These are phyloP conservation scores for Caenorhabditis zanzibari DNA, from an alignment of 2,888 invertebrate species.

Conservation along the genomic window DNA sequence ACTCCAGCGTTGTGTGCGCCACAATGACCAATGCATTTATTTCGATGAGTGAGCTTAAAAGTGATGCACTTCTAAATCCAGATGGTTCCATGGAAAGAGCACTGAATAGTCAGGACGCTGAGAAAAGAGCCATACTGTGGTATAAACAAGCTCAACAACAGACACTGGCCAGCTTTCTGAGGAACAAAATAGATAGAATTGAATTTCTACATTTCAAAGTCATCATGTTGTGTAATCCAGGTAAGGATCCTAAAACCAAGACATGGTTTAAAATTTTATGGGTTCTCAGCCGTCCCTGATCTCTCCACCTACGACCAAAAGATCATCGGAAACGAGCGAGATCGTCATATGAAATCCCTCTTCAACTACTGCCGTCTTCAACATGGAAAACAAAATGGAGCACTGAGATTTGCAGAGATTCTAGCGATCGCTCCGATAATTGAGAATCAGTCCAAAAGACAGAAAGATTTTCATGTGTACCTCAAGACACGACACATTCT, in stretches of 20 bases:
- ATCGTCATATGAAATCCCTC: constrained; percentile 24
- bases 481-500: constrained; percentile 32
- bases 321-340: constrained; percentile 34
- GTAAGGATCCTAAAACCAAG: not conserved
- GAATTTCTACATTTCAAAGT: constrained; percentile 44
- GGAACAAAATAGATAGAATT: constrained; percentile 32
- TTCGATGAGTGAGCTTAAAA: constrained; percentile 40
- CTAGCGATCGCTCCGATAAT: constrained; percentile 34
- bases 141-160: constrained; percentile 14
- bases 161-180: constrained; percentile 32
- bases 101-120: constrained; percentile 9
- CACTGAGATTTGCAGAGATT: constrained; percentile 26
- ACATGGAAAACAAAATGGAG: constrained; percentile 34
- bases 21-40: constrained; percentile 49
- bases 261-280: not conserved
- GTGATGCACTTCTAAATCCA: constrained; percentile 25
- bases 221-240: constrained; percentile 51
- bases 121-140: not conserved
- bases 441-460: constrained; percentile 26
- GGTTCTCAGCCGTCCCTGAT: constrained; percentile 28
- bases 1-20: constrained; percentile 27
- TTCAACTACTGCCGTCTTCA: constrained; percentile 39
- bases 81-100: constrained; percentile 14
- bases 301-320: constrained; percentile 10
- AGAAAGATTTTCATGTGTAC: constrained; percentile 36